These are phyloP conservation scores for Strigops habroptila DNA, from an alignment of 2,113 vertebrate species.

Conservation along the genomic window DNA sequence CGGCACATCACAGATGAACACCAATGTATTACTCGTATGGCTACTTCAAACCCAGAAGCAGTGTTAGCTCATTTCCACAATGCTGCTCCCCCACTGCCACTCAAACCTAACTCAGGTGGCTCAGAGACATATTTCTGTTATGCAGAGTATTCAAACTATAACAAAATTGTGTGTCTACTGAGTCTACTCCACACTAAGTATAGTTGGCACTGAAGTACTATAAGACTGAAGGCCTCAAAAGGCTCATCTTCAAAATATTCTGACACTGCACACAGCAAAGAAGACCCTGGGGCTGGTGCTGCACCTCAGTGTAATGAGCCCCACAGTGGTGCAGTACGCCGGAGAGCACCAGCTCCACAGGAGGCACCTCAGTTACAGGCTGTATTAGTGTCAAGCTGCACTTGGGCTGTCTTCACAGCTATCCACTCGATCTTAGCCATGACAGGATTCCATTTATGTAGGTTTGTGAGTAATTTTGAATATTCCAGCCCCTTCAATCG, in stretches of 20 bases:
- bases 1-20: background rate
- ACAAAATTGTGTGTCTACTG: background rate
- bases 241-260: background rate
- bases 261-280: background rate
- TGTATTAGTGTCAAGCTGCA: background rate
- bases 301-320: fast-evolving
- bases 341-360: background rate
- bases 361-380: background rate
- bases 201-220: background rate
- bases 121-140: background rate
- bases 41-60: background rate
- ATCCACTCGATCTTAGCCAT: background rate
- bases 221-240: background rate
- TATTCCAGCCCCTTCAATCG: background rate
- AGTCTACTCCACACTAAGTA: background rate
- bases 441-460: background rate
- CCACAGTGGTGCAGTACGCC: fast-evolving
- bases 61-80: background rate
- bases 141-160: background rate
- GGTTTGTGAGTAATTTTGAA: background rate
- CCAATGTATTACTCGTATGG: background rate
- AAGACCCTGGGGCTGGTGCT: background rate
- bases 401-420: background rate
- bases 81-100: background rate
- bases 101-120: background rate